Evolutionary conservation across 2,888 invertebrate species (phyloP), one percentile per base, ranked within the genome.

Genomic region (Epinotia brunnichana): DNA sequence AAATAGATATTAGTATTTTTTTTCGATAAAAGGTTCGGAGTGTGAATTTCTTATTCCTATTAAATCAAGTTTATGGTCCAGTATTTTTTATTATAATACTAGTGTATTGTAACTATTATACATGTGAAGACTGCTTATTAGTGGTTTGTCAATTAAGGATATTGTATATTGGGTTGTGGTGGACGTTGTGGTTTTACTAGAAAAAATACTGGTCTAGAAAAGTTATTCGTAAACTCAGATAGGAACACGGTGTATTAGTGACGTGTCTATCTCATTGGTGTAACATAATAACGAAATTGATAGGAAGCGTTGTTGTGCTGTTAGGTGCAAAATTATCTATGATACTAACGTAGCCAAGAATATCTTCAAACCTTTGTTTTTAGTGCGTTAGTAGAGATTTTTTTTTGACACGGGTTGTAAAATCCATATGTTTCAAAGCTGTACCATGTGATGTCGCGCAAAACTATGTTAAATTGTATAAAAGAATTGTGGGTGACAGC

Each of bases 21-120:
- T 74, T 74, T 75, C 64, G 75, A 66, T 70, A 67, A 76, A n/a
- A 75, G 73, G 75, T 74, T 74, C 61, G 70, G 61, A 51, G 61
- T 70, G 61, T 57, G 67, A 68, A 80, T 81, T 77, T 81, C 84
- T 89, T 87, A 88, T 91, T 91, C 90, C 90, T 91, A 91, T 87
- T 87, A 89, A 89, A 89, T 86, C 85, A 90, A 87, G 85, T 88
- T 87, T 89, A 90, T 88, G 90, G 91, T 92, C 91, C 91, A 91
- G 90, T 92, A 91, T 91, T 91, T 88, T 83, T 89, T 89, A 89
- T 89, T 85, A 80, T 85, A 83, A 82, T 57, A 51, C 63, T 73
- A 76, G 63, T 56, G 56, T 72, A 68, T 51, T 83, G 78, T 84
- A 85, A 86, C 81, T 80, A 80, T 83, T 86, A 84, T 86, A 86